Evolutionary conservation across 2,888 invertebrate species (phyloP), one percentile per base, ranked within the genome.

Genomic region (Oligia fasciuncula): DNA sequence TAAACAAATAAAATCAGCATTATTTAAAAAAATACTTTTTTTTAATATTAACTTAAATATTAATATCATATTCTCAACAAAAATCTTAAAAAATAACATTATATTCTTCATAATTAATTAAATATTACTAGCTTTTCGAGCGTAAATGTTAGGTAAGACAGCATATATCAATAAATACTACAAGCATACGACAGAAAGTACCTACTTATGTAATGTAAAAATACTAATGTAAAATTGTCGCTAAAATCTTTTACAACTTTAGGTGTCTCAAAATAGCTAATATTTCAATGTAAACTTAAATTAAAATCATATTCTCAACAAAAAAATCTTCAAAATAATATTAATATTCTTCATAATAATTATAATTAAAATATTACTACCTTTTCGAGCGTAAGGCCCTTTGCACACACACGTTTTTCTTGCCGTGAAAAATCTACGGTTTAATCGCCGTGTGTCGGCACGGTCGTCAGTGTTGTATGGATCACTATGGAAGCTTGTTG

Each of bases 241-340:
- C 19, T 5, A 71, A 57, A 19, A 43, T 0, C 17, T 43, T 57
- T 17, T 43, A 19, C 13, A 60, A 11, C 6, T n/a, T 6, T 9
- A 40, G 23, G 6, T 43, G n/a, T 57, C 29, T 60, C 14, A 60
- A 62, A 46, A 35, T 23, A 35, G 46, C 23, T 11, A 23, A 66
- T 35, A 73, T 49, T 60, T 29, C 23, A 67, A 73, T 19, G 14
- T 62, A 46, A 43, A 73, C 67, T 79, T 60, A 73, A 29, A 68
- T 67, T 67, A 62, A 62, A 49, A 57, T 23, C 29, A 2, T 63
- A 40, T 67, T 54, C 1, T 46, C 2, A 70, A 49, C 14, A n/a
- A 75, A 43, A 57, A 29, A 60, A 60, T 9, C 9, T 54, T 54
- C 9, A 9, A 9, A 57, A 57, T 57, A n/a, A 11, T 57, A 11